A percentile compares a stretch with the other conserved stretches of the same genome.
These are phyloP conservation scores for Collichthys lucidus DNA, from an alignment of 2,113 vertebrate genomes.

Conservation along the genomic window DNA sequence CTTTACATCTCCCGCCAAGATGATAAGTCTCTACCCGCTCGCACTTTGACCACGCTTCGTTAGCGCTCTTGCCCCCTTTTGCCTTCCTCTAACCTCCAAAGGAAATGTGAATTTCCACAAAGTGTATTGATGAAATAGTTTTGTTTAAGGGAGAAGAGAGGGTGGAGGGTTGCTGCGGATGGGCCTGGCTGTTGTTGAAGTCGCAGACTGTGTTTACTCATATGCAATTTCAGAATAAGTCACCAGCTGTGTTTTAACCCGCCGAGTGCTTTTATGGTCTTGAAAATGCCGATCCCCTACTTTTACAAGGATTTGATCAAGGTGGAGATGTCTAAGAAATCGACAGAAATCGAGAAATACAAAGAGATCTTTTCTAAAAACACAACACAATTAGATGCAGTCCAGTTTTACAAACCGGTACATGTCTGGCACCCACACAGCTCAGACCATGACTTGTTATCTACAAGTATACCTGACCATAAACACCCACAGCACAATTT, in stretches of 20 bases:
- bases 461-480: not conserved
- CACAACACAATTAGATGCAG: not conserved
- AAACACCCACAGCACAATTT: not conserved
- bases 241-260: constrained; percentile 13
- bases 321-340: not conserved
- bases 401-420: not conserved
- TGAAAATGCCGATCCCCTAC: constrained; percentile 17
- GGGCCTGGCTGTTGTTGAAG: not conserved
- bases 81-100: constrained; percentile 52
- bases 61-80: constrained; percentile 52
- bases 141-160: constrained; percentile 22
- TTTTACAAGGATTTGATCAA: not conserved
- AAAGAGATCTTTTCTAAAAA: not conserved
- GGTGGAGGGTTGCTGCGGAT: not conserved
- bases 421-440: not conserved
- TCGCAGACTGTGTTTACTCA: constrained; percentile 30
- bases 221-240: constrained; percentile 28
- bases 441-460: not conserved
- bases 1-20: constrained; percentile 83
- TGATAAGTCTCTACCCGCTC: constrained; percentile 71
- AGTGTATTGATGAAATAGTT: constrained; percentile 32
- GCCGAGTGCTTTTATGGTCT: constrained; percentile 14
- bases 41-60: constrained; percentile 66
- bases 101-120: constrained; percentile 45
- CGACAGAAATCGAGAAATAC: not conserved